Evolutionary conservation across 2,888 invertebrate species (phyloP).

Genomic region (Drosophila buzzatii): DNA sequence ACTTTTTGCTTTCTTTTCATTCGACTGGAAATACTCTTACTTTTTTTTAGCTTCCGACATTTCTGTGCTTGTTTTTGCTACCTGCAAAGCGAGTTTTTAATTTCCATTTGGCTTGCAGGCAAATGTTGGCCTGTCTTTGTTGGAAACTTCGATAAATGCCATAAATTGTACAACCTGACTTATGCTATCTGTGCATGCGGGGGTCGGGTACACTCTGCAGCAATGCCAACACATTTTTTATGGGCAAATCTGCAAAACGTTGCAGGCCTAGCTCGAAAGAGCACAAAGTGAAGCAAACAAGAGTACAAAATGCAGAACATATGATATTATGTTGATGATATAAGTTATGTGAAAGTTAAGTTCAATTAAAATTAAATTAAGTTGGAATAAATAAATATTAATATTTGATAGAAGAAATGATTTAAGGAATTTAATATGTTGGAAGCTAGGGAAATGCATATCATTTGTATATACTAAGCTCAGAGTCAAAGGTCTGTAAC

Average conservation of each 20-base stretch:
- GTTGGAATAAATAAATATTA: too few species aligned
- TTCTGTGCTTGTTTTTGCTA: not conserved
- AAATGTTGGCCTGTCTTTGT: conserved; percentile 24
- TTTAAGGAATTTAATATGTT: too few species aligned
- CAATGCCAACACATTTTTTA: conserved; percentile 61
- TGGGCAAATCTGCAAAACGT: conserved; percentile 31
- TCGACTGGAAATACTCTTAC: not conserved
- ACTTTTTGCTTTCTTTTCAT: not conserved
- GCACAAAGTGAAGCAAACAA: conserved; percentile 15
- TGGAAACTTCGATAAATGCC: conserved; percentile 53
- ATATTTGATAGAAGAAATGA: too few species aligned
- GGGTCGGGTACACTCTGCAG: not conserved
- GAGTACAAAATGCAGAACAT: not conserved
- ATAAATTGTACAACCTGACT: conserved; percentile 60
- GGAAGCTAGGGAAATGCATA: too few species aligned
- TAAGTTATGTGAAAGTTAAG: not conserved
- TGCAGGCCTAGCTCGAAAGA: conserved; percentile 27
- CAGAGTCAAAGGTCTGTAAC: too few species aligned
- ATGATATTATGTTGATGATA: too few species aligned
- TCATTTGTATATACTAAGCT: too few species aligned
- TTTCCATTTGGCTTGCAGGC: conserved; percentile 22
- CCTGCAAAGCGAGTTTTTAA: conserved; percentile 30
- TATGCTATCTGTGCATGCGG: conserved; percentile 41
- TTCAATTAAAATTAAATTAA: not conserved
- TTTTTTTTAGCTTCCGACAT: not conserved